Conservation (phyloP, 2,888 invertebrate genomes). For the Ormyrus nitidulus region DNA sequence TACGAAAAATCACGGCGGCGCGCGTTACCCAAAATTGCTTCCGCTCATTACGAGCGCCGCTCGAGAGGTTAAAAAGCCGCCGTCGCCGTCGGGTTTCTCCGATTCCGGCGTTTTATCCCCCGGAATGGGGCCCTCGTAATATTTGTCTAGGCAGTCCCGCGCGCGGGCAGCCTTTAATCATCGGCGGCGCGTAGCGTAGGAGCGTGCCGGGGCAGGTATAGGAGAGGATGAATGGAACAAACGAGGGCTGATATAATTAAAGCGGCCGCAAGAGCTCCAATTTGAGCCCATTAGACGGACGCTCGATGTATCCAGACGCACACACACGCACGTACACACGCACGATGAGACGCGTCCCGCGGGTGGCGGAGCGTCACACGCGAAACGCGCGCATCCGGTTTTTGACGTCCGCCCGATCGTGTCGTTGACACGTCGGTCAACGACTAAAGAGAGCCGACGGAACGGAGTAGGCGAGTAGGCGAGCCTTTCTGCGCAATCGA, state of each 20-base stretch:
- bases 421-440: constrained; percentile 31
- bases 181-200: constrained; percentile 35
- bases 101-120: not conserved
- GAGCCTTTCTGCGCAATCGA: constrained; percentile 43
- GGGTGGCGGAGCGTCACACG: not conserved
- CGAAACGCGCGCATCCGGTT: constrained; percentile 12
- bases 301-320: too few relatives aligned
- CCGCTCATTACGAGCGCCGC: constrained; percentile 36
- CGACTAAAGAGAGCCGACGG: not conserved
- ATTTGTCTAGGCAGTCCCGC: too few relatives aligned
- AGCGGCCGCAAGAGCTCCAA: constrained; percentile 68
- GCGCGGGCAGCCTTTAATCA: constrained; percentile 41
- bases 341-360: not conserved
- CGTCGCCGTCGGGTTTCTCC: not conserved
- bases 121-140: too few relatives aligned
- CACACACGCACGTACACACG: too few relatives aligned
- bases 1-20: not conserved
- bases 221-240: constrained; percentile 69
- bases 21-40: constrained; percentile 20
- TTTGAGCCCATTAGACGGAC: constrained; percentile 68
- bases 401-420: not conserved
- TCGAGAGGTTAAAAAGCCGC: not conserved
- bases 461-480: not conserved
- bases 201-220: not conserved
- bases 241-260: constrained; percentile 72